Percentiles rank a stretch among this genome's conserved stretches.
Conservation (phyloP, 2,113 vertebrate species). For the Cavia aperea region DNA sequence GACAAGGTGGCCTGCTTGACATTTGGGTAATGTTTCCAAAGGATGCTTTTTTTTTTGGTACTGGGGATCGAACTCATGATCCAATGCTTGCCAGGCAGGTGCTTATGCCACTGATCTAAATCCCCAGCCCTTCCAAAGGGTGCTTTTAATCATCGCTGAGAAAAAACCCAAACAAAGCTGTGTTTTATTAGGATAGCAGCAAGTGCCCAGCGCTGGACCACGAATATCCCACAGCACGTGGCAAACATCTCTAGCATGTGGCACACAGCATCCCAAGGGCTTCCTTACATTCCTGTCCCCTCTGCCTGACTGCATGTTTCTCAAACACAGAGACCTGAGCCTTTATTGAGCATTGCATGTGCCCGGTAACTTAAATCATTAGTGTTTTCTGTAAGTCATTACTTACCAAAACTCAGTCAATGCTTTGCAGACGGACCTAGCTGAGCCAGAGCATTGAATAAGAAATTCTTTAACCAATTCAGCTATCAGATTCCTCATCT, state of each 20-base stretch:
- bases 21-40: neutral
- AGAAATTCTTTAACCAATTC: neutral
- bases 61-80: too few relatives aligned
- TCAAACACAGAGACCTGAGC: neutral
- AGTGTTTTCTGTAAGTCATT: neutral
- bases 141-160: neutral
- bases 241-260: neutral
- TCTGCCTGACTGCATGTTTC: neutral
- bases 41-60: neutral
- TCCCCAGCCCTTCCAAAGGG: neutral
- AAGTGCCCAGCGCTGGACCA: neutral
- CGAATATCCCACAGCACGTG: neutral
- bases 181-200: neutral
- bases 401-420: neutral
- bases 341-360: neutral
- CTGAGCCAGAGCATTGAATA: neutral
- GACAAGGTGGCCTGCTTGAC: neutral
- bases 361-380: neutral
- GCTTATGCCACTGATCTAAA: too few relatives aligned
- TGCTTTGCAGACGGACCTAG: neutral
- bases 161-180: neutral
- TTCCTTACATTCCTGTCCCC: neutral
- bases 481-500: neutral
- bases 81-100: too few relatives aligned
- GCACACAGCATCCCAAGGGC: fast-evolving